Percentiles rank a stretch among this genome's conserved stretches.
Evolutionary conservation across 2,888 invertebrate species (phyloP).

Genomic region (Stenoptilia bipunctidactyla): DNA sequence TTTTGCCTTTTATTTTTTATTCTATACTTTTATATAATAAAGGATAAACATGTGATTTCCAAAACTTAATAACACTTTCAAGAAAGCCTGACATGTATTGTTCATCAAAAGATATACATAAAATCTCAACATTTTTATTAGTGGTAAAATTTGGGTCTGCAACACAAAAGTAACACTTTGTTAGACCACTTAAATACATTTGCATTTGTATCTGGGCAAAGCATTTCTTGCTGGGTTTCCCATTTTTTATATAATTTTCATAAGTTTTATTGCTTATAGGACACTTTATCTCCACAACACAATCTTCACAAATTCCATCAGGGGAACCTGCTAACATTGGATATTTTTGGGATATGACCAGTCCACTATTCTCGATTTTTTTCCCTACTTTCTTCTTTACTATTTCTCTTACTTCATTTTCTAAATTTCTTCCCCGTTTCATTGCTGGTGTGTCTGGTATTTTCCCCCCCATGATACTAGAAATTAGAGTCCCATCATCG

Average conservation of each 20-base stretch:
- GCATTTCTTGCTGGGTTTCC: slow-evolving; percentile 3
- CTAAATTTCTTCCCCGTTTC: slow-evolving; percentile 10
- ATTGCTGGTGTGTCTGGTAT: slow-evolving; percentile 12
- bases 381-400: slow-evolving; percentile 1
- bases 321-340: slow-evolving; percentile 10
- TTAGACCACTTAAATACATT: slow-evolving; percentile 9
- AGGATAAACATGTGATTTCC: slow-evolving; percentile 14
- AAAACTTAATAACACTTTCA: slow-evolving; percentile 7
- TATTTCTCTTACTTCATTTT: slow-evolving; percentile 4
- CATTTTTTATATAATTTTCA: slow-evolving; percentile 8
- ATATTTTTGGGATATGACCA: slow-evolving; percentile 1
- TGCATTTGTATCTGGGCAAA: slow-evolving; percentile 8
- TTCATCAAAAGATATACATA: slow-evolving; percentile 6
- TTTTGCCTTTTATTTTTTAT: slow-evolving; percentile 3
- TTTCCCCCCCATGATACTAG: slow-evolving; percentile 12
- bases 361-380: slow-evolving; percentile 1
- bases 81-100: slow-evolving; percentile 9
- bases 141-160: slow-evolving; percentile 12
- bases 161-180: slow-evolving; percentile 17
- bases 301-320: slow-evolving; percentile 7
- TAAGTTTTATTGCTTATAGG: slow-evolving; percentile 4
- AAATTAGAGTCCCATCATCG: slow-evolving; percentile 11
- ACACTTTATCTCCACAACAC: slow-evolving; percentile 8
- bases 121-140: slow-evolving; percentile 15
- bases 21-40: slow-evolving; percentile 12